These are phyloP conservation scores for Hestina assimilis DNA, from an alignment of 1,140 invertebrate species.

Conservation along the genomic window DNA sequence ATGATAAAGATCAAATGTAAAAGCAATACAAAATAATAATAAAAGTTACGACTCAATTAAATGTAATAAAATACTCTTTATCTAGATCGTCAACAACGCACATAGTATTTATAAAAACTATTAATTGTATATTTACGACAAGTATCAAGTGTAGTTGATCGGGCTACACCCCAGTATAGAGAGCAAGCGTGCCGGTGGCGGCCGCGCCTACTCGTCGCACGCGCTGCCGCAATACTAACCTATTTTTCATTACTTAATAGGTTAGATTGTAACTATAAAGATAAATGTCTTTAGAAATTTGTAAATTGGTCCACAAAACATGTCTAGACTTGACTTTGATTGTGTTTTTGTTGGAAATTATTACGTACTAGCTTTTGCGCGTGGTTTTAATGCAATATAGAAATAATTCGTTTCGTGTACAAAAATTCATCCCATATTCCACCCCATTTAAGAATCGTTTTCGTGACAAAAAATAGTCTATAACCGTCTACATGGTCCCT, in stretches of 20 bases:
- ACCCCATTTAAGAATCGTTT: no score
- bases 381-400: no score
- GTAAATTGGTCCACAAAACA: constrained; percentile 2
- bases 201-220: constrained; percentile 54
- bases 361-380: neutral
- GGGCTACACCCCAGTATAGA: constrained; percentile 27
- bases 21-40: neutral
- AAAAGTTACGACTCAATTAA: neutral
- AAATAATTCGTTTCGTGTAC: no score
- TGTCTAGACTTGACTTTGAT: constrained; percentile 3
- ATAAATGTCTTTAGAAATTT: constrained; percentile 36
- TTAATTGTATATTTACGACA: neutral
- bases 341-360: constrained; percentile 4
- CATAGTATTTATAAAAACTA: neutral
- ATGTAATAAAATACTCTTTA: neutral
- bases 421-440: no score
- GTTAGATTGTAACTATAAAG: constrained; percentile 46
- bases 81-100: neutral
- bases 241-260: constrained; percentile 62
- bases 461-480: no score
- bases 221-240: constrained; percentile 47
- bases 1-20: neutral
- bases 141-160: constrained; percentile 32
- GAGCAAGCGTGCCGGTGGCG: constrained; percentile 46
- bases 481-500: no score